Evolutionary conservation across 2,797 vertebrate species (phyloP).

Genomic region (Gallinago solitaria): DNA sequence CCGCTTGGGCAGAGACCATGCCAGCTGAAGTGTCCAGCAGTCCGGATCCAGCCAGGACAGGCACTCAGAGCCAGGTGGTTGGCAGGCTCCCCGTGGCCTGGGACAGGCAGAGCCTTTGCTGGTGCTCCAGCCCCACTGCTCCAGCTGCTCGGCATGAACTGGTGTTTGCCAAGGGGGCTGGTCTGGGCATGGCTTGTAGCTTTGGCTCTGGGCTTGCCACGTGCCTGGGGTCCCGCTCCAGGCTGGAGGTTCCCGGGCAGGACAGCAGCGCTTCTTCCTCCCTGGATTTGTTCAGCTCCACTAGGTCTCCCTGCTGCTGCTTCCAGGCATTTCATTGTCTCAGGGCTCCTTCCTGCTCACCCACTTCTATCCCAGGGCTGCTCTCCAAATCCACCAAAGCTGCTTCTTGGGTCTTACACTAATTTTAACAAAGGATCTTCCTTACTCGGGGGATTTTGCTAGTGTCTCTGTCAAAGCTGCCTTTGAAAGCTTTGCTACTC

Average conservation of each 20-base stretch:
- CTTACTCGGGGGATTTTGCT: constrained; percentile 29
- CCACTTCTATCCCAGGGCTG: not conserved
- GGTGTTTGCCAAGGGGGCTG: not conserved
- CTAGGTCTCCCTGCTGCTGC: not conserved
- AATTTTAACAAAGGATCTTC: constrained; percentile 29
- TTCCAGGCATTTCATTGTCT: not conserved
- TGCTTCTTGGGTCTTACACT: constrained; percentile 1
- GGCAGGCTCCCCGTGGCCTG: fast-evolving
- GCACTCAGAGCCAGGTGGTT: fast-evolving
- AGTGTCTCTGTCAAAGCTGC: constrained; percentile 37
- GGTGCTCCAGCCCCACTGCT: fast-evolving
- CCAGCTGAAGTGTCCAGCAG: too few species aligned
- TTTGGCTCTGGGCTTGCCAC: not conserved
- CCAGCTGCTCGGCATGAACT: fast-evolving
- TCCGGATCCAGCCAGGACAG: not conserved
- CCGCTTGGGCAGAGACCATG: fast-evolving
- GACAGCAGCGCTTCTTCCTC: not conserved
- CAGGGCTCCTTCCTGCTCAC: not conserved
- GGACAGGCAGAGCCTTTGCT: not conserved
- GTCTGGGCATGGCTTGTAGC: not conserved
- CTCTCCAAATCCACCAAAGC: not conserved
- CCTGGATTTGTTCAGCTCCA: not conserved
- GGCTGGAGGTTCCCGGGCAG: not conserved
- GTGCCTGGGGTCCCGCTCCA: not conserved
- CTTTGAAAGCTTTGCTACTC: constrained; percentile 48